Conservation (phyloP, 1,140 invertebrate species). For the Thereuonema tuberculata region DNA sequence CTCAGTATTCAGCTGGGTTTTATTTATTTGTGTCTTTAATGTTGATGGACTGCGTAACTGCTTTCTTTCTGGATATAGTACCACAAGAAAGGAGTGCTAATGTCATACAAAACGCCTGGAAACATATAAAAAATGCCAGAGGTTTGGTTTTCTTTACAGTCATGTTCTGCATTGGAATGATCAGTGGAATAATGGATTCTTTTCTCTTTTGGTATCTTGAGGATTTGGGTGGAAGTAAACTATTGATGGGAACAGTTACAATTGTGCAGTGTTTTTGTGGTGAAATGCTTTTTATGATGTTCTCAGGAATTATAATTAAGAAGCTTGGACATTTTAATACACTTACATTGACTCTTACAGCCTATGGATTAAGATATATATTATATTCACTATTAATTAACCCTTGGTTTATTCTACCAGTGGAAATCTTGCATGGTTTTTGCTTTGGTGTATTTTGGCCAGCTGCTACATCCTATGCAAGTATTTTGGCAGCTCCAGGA, state of each 20-base stretch:
- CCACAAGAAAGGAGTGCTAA: too few relatives aligned
- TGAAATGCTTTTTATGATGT: constrained; percentile 78
- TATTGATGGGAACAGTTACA: constrained; percentile 61
- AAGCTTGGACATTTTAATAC: constrained; percentile 66
- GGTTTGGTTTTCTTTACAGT: too few relatives aligned
- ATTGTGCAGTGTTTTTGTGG: constrained; percentile 68
- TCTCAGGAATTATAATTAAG: constrained; percentile 45
- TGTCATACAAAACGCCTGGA: too few relatives aligned
- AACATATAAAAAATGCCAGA: too few relatives aligned
- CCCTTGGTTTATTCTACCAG: constrained; percentile 65
- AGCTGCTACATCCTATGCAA: constrained; percentile 74
- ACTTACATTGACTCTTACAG: constrained; percentile 64
- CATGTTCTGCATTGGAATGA: too few relatives aligned
- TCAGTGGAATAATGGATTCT: too few relatives aligned
- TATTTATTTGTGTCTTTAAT: too few relatives aligned
- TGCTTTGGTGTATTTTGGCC: too few relatives aligned
- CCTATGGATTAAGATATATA: constrained; percentile 58
- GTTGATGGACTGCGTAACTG: too few relatives aligned
- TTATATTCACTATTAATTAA: constrained; percentile 64
- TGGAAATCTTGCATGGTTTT: too few relatives aligned
- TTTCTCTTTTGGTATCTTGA: constrained; percentile 13
- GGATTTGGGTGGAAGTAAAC: constrained; percentile 32
- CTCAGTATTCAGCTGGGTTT: too few relatives aligned
- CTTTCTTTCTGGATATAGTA: too few relatives aligned
- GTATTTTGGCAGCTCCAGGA: constrained; percentile 63